phyloP scores from a whole-genome alignment of 2,113 vertebrate species.

The Elachura formosa region DNA sequence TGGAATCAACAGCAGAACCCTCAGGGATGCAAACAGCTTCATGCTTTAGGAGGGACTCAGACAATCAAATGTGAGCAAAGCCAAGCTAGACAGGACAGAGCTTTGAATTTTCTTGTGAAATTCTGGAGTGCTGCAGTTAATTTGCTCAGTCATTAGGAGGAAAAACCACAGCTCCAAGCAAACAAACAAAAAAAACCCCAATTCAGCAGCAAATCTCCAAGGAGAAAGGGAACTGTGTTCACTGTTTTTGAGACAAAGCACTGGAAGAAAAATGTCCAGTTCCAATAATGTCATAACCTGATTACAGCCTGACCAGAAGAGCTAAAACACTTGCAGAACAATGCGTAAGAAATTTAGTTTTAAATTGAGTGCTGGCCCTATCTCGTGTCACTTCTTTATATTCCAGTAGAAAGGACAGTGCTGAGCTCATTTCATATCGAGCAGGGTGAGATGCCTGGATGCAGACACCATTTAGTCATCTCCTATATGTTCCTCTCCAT shows the following conservation, averaged over 20 bases:
- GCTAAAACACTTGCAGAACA: not conserved
- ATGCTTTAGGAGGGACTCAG: not conserved
- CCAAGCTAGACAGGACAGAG: not conserved
- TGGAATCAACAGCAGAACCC: conserved; percentile 10
- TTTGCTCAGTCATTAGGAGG: conserved; percentile 17
- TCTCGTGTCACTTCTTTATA: conserved; percentile 27
- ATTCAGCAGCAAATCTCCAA: not conserved
- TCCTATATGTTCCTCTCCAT: conserved; percentile 46
- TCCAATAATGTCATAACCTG: conserved; percentile 52
- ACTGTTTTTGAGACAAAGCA: conserved; percentile 36
- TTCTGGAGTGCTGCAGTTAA: not conserved
- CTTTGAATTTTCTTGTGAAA: not conserved
- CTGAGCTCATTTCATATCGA: conserved; percentile 21
- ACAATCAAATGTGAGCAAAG: not conserved
- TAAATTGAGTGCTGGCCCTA: conserved; percentile 27
- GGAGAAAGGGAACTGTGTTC: conserved; percentile 19
- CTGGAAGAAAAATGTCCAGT: conserved; percentile 48
- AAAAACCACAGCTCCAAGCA: not conserved
- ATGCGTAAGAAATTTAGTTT: conserved; percentile 29
- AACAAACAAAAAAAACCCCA: not conserved
- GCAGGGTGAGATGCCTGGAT: conserved; percentile 60
- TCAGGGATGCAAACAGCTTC: conserved; percentile 19
- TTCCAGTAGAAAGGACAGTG: conserved; percentile 23
- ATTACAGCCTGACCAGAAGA: conserved; percentile 47
- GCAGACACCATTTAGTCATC: conserved; percentile 71